Base-by-base conservation (phyloP, 2,888 invertebrate genomes). In the Athalia cordata region DNA sequence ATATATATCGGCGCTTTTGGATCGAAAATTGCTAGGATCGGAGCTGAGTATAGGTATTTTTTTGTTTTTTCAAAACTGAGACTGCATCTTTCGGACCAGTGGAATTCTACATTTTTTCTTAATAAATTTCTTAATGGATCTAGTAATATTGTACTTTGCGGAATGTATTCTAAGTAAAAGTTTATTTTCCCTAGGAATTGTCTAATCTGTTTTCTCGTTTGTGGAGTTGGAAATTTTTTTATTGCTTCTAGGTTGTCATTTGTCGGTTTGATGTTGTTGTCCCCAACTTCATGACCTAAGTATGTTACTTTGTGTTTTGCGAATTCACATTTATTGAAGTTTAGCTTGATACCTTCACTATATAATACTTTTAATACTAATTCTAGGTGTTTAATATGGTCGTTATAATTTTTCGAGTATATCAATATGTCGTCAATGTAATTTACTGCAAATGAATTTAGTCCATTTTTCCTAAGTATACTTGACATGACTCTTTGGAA, bases 131-230 rank as follows among this genome's bases (percentile, higher is more conserved):
- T 67, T n/a, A 84, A 67, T 5, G 81, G 83, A 43, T 82, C 80
- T 43, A 84, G 68, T 47, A 81, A 3, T 29, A 64, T 70, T 7
- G 80, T 45, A 9, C 5, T 9, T 55, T 77, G 52, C 29, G 81
- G 81, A 11, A 84, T 80, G 70, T 78, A 83, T 80, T 83, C 68
- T n/a, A 76, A 13, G 64, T 83, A 81, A 77, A 81, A 83, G 77
- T 82, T 83, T 45, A 84, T 80, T 77, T 82, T 82, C 0, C 83
- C 84, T 15, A 84, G 43, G 52, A 84, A 81, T 65, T 82, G 82
- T 65, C 80, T 78, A 9, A 83, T 55, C 4, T 80, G 72, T 79
- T 79, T 79, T 49, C 66, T 66, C 75, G 80, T 79, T 61, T 70
- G 47, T n/a, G 81, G 81, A 67, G 9, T 52, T 45, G 81, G 75